Evolutionary conservation across 2,888 invertebrate species (phyloP).

Genomic region (Meghimatium bilineatum): DNA sequence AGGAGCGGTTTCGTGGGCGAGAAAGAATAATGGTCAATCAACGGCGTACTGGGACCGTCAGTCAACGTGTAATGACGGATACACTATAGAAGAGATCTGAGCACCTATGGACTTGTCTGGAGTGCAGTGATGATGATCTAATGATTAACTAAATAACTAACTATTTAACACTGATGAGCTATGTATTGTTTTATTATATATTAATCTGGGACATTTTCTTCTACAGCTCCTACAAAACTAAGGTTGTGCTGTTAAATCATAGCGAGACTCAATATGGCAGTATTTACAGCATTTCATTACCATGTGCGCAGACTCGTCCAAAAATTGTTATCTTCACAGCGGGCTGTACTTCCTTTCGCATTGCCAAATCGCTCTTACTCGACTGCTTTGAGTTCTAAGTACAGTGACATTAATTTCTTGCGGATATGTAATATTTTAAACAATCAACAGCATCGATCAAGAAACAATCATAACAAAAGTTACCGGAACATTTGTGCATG

Average conservation of each 20-base stretch:
- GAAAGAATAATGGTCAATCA: too few relatives aligned
- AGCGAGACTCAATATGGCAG: background rate
- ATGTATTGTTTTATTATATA: background rate
- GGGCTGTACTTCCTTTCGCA: too few relatives aligned
- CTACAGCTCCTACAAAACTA: background rate
- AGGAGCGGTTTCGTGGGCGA: too few relatives aligned
- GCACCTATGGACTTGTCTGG: too few relatives aligned
- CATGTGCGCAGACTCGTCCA: background rate
- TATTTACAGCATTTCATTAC: background rate
- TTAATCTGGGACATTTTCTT: background rate
- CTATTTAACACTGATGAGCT: too few relatives aligned
- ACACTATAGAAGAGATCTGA: too few relatives aligned
- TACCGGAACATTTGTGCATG: too few relatives aligned
- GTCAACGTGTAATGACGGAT: too few relatives aligned
- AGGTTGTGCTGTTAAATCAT: too few relatives aligned
- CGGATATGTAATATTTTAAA: background rate
- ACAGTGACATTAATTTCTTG: background rate
- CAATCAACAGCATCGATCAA: background rate
- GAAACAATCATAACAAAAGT: background rate
- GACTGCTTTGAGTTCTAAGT: background rate
- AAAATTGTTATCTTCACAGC: background rate
- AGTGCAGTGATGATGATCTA: too few relatives aligned
- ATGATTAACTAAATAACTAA: too few relatives aligned
- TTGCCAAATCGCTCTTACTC: background rate
- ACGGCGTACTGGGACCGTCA: too few relatives aligned